Evolutionary conservation across 2,888 invertebrate species (phyloP), one percentile per base, ranked within the genome.

Genomic region (Eupithecia vulgata): DNA sequence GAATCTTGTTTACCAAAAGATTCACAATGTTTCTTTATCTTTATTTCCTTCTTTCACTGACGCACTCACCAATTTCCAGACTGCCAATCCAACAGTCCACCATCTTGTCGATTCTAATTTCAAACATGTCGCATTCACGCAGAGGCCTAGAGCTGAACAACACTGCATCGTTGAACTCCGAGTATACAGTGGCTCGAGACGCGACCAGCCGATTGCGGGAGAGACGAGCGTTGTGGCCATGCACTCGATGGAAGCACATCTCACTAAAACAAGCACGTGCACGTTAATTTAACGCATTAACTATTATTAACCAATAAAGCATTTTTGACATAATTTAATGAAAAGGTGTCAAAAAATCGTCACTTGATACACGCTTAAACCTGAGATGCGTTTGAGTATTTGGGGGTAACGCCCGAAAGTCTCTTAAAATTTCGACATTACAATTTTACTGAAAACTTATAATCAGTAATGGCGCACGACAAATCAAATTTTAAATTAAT

Each of bases 91-190:
- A 99, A 77, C 98, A 96, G 81, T 98, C 98, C 21, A 98, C 98
- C 96, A 98, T 97, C 83, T 96, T 97, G 87, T 99, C 98, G 67
- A 99, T 96, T 67, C 96, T 95, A 35, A 99, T 96, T 90, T 99
- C 98, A 88, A 99, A 99, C 90, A 99, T 95, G 89, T 99, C 99
- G 66, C 98, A 97, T 84, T 98, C 98, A 30, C 97, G 95, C 67
- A 99, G 91, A 0, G 98, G 97, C 70, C 99, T 95, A 87, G 97
- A 98, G 74, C 98, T 98, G 87, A 99, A 97, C 3, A 99, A 97
- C 78, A 99, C 98, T 0, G 98, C 98, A 87, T 98, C 98, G 87
- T 98, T 99, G 90, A 99, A 99, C 94, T 99, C 99, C 0, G 97
- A 98, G 78, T 97, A 95, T 7, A 98, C 97, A 78, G 98, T 96